Percentiles rank a stretch among this genome's conserved stretches.
phyloP scores from a whole-genome alignment of 2,888 invertebrate genomes.

The Trachelus troglodyta region DNA sequence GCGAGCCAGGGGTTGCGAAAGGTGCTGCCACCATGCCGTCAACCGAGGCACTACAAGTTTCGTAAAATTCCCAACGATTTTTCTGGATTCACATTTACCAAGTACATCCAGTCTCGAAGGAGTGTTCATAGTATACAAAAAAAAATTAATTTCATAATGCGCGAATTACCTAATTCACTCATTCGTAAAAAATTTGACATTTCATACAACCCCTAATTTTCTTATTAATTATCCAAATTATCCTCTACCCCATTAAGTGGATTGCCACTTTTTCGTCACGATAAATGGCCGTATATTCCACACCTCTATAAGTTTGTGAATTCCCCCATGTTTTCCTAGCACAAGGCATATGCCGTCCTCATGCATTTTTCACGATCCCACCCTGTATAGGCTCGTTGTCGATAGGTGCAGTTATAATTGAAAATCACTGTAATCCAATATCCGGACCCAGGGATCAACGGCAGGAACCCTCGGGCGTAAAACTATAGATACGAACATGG shows the following conservation, averaged over 20 bases:
- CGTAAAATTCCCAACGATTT: slow-evolving; percentile 34
- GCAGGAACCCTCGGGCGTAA: slow-evolving; percentile 20
- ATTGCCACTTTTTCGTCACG: not conserved
- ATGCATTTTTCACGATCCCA: slow-evolving; percentile 8
- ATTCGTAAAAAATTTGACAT: not conserved
- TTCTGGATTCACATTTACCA: slow-evolving; percentile 28
- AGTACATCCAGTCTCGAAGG: not conserved
- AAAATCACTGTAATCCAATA: slow-evolving; percentile 53
- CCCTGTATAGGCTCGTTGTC: slow-evolving; percentile 1
- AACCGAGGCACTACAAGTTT: slow-evolving; percentile 42
- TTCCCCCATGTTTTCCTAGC: not conserved
- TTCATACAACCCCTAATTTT: not conserved
- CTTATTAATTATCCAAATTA: not conserved
- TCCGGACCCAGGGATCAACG: slow-evolving; percentile 28
- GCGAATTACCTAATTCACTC: not conserved
- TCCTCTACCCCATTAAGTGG: not conserved
- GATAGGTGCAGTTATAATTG: slow-evolving; percentile 43
- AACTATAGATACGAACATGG: slow-evolving; percentile 26
- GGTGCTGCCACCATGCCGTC: slow-evolving; percentile 59
- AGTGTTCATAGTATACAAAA: too few relatives aligned
- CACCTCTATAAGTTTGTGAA: not conserved
- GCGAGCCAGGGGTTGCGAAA: slow-evolving; percentile 22
- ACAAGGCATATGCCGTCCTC: slow-evolving; percentile 3
- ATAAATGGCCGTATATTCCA: not conserved
- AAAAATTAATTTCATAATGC: not conserved